phyloP scores from a whole-genome alignment of 2,113 vertebrate genomes.

The Pelodiscus sinensis region DNA sequence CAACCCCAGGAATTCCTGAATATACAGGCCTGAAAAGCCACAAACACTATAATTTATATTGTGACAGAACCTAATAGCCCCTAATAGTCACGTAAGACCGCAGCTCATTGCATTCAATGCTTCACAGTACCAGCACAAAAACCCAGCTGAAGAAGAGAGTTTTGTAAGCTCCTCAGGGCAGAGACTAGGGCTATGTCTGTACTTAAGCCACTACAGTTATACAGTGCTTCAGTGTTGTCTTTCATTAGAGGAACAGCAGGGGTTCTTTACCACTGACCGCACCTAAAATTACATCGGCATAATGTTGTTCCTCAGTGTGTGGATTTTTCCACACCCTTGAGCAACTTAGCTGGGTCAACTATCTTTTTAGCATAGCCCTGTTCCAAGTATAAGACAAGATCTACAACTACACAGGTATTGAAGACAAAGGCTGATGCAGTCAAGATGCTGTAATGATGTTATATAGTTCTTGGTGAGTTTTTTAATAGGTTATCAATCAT shows the following conservation, averaged over 20 bases:
- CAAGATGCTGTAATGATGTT: rapidly evolving
- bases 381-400: background rate
- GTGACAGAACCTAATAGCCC: too few relatives aligned
- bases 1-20: too few relatives aligned
- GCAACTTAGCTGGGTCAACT: background rate
- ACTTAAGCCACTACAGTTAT: background rate
- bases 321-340: background rate
- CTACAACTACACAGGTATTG: rapidly evolving
- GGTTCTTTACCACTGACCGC: background rate
- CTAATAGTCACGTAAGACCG: too few relatives aligned
- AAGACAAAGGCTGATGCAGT: rapidly evolving
- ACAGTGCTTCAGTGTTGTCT: background rate
- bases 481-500: background rate
- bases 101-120: background rate
- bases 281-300: background rate
- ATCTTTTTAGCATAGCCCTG: background rate
- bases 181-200: background rate
- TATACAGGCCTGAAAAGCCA: too few relatives aligned
- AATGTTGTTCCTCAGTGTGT: background rate
- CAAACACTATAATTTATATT: background rate
- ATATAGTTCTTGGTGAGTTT: rapidly evolving
- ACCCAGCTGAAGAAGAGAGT: background rate
- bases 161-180: background rate
- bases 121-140: background rate
- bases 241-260: background rate